phyloP scores from a whole-genome alignment of 2,888 invertebrate species.

The Mythimna vitellina region DNA sequence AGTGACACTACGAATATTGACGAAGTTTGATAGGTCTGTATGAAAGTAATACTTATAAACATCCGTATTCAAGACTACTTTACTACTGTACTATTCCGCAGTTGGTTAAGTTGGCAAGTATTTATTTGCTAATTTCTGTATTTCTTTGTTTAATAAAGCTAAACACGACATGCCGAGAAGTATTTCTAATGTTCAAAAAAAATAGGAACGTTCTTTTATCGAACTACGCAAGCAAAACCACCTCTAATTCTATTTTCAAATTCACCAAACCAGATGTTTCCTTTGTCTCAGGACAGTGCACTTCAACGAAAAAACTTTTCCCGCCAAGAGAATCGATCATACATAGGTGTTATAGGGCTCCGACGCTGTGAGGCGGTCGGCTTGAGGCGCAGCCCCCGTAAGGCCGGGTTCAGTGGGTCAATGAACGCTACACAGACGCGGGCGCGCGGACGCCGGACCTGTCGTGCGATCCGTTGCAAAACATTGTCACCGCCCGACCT shows the following conservation, averaged over 20 bases:
- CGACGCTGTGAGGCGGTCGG: constrained; percentile 60
- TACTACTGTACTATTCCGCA: neutral
- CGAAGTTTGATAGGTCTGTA: neutral
- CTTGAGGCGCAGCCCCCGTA: constrained; percentile 64
- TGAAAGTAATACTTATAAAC: neutral
- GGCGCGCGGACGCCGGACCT: constrained; percentile 72
- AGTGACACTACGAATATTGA: constrained; percentile 14
- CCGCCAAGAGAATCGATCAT: constrained; percentile 60
- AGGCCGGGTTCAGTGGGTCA: constrained; percentile 86
- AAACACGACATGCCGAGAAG: neutral
- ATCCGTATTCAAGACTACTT: neutral
- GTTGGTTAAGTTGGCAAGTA: neutral
- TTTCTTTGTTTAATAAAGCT: neutral
- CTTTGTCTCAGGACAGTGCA: constrained; percentile 37
- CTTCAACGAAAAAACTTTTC: constrained; percentile 40
- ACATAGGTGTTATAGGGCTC: constrained; percentile 46
- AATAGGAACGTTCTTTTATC: neutral
- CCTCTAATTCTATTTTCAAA: constrained; percentile 49
- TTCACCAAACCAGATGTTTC: constrained; percentile 52
- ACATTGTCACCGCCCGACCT: constrained; percentile 79
- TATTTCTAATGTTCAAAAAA: neutral
- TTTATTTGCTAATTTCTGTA: neutral
- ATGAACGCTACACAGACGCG: constrained; percentile 81
- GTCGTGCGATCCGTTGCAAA: constrained; percentile 83
- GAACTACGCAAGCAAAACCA: constrained; percentile 39